Evolutionary conservation across 1,140 invertebrate genomes (phyloP).

Genomic region (Drosophila nebulosa): DNA sequence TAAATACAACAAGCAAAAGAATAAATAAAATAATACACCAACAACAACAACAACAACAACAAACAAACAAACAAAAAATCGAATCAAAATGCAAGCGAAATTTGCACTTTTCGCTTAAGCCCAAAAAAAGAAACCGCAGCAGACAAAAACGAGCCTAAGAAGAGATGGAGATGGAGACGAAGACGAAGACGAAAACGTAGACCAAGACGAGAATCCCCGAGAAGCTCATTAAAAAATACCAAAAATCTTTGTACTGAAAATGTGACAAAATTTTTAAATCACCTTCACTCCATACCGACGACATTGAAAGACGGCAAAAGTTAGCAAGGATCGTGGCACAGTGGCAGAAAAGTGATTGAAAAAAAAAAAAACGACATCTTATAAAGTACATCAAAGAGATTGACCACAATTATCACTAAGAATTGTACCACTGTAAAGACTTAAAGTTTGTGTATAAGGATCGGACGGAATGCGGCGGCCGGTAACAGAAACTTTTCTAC

Average conservation of each 20-base stretch:
- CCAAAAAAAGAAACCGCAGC: conserved; percentile 9
- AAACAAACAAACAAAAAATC: conserved; percentile 21
- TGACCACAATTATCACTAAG: not conserved
- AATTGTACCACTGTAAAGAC: not conserved
- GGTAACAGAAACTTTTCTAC: not conserved
- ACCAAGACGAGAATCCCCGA: conserved; percentile 77
- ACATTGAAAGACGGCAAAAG: conserved; percentile 16
- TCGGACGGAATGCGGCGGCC: not conserved
- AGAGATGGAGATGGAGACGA: not conserved
- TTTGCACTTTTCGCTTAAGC: conserved; percentile 62
- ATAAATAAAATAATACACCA: conserved; percentile 32
- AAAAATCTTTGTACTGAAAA: conserved; percentile 80
- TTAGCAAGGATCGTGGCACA: conserved; percentile 1
- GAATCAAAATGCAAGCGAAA: conserved; percentile 47
- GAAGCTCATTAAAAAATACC: conserved; percentile 80
- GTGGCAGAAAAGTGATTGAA: not conserved
- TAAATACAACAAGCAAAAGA: conserved; percentile 63
- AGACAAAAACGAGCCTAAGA: conserved; percentile 6
- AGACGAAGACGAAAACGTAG: no score
- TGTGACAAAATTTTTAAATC: conserved; percentile 81
- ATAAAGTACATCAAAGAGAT: no score
- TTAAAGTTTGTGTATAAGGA: not conserved
- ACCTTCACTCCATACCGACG: conserved; percentile 70
- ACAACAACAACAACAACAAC: conserved; percentile 9
- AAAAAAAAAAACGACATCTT: not conserved